Percentiles rank a stretch among this genome's conserved stretches.
Conservation (phyloP, 2,113 vertebrate genomes). For the Chionomys nivalis region DNA sequence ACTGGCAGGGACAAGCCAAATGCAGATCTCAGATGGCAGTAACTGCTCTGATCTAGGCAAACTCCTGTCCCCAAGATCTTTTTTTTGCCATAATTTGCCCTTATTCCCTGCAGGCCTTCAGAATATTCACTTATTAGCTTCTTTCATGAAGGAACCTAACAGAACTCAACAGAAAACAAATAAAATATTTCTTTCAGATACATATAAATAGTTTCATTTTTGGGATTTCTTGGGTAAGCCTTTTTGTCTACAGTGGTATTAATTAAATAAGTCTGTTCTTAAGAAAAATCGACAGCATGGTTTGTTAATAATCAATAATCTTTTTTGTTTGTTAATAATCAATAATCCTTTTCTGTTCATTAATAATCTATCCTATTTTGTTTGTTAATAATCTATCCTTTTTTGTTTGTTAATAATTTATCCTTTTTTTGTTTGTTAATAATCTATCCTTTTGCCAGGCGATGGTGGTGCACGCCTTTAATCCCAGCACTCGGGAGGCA, state of each 20-base stretch:
- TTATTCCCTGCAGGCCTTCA: slow-evolving; percentile 1
- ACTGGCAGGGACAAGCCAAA: not conserved
- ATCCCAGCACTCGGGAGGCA: too few species aligned
- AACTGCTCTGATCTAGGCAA: not conserved
- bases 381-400: too few species aligned
- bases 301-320: slow-evolving; percentile 55
- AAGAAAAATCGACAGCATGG: not conserved
- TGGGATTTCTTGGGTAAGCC: not conserved
- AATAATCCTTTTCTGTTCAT: too few species aligned
- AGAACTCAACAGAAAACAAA: slow-evolving; percentile 58
- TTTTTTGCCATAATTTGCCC: slow-evolving; percentile 45
- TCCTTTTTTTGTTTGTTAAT: too few species aligned
- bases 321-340: too few species aligned
- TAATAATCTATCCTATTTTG: too few species aligned
- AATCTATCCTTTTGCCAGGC: too few species aligned
- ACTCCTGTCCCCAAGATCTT: slow-evolving; percentile 27
- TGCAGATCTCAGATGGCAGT: not conserved
- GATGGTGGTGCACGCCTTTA: too few species aligned
- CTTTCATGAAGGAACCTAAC: not conserved
- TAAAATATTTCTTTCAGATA: slow-evolving; percentile 19
- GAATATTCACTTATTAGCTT: slow-evolving; percentile 51
- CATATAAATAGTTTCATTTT: not conserved
- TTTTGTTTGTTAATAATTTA: too few species aligned
- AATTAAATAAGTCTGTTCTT: not conserved
- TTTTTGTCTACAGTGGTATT: slow-evolving; percentile 28